Evolutionary conservation across 2,113 vertebrate genomes (phyloP).

Genomic region (Calonectris borealis): DNA sequence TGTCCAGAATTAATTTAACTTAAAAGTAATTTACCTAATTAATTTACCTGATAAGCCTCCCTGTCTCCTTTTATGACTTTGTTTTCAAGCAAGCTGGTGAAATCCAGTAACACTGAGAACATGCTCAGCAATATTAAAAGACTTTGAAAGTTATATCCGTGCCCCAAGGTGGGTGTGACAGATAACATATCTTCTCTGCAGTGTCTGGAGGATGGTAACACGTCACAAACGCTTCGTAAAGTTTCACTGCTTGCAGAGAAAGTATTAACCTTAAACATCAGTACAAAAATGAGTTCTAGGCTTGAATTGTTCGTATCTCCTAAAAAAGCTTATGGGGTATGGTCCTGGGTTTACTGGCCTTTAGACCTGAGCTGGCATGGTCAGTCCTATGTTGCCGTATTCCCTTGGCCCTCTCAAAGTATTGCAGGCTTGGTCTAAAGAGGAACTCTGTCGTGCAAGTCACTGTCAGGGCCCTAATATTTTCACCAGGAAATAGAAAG

Average conservation of each 20-base stretch:
- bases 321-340: neutral
- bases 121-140: neutral
- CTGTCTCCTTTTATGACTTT: neutral
- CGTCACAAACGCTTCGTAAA: neutral
- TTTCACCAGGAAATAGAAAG: neutral
- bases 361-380: neutral
- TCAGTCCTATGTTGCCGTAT: accelerated
- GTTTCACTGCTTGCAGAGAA: neutral
- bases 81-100: neutral
- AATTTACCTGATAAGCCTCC: neutral
- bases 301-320: neutral
- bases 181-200: neutral
- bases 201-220: neutral
- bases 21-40: neutral
- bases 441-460: neutral
- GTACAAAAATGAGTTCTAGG: neutral
- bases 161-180: neutral
- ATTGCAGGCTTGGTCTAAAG: neutral
- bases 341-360: neutral
- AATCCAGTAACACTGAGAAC: neutral
- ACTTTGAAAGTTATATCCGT: neutral
- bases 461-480: neutral
- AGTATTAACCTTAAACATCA: neutral
- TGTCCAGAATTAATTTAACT: neutral
- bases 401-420: neutral